A percentile compares a stretch with the other conserved stretches of the same genome.
Evolutionary conservation across 1,140 invertebrate species (phyloP).

Genomic region (Ladona fulva): DNA sequence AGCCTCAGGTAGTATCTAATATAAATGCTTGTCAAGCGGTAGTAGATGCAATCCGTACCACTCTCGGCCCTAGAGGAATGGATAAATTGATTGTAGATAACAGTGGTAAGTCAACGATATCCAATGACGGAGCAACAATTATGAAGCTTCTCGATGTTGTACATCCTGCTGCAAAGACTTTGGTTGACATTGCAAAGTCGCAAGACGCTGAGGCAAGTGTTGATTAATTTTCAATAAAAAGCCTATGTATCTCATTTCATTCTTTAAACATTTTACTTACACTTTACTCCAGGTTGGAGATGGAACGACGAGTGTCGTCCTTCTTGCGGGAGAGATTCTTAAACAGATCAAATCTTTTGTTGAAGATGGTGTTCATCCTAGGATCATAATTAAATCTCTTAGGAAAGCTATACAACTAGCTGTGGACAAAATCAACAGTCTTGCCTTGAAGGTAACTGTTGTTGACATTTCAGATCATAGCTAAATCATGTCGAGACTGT

Average conservation of each 20-base stretch:
- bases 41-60: constrained; percentile 92
- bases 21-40: constrained; percentile 98
- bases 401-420: constrained; percentile 71
- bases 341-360: constrained; percentile 92
- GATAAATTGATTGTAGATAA: constrained; percentile 96
- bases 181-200: constrained; percentile 98
- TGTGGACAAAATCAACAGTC: constrained; percentile 73
- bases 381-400: constrained; percentile 81
- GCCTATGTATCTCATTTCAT: neutral
- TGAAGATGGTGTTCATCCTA: constrained; percentile 94
- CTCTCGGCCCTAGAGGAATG: constrained; percentile 96
- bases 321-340: constrained; percentile 91
- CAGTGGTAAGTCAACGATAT: constrained; percentile 87
- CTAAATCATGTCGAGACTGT: too few species aligned
- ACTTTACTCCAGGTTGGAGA: constrained; percentile 75
- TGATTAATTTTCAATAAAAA: too few species aligned
- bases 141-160: constrained; percentile 95
- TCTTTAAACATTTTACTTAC: neutral
- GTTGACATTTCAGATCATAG: too few species aligned
- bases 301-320: constrained; percentile 93
- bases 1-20: constrained; percentile 92
- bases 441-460: constrained; percentile 70
- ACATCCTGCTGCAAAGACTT: constrained; percentile 93
- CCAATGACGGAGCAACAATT: constrained; percentile 99
- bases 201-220: constrained; percentile 93